Conservation (phyloP, 2,888 invertebrate genomes). For the Acutogordius australiensis region DNA sequence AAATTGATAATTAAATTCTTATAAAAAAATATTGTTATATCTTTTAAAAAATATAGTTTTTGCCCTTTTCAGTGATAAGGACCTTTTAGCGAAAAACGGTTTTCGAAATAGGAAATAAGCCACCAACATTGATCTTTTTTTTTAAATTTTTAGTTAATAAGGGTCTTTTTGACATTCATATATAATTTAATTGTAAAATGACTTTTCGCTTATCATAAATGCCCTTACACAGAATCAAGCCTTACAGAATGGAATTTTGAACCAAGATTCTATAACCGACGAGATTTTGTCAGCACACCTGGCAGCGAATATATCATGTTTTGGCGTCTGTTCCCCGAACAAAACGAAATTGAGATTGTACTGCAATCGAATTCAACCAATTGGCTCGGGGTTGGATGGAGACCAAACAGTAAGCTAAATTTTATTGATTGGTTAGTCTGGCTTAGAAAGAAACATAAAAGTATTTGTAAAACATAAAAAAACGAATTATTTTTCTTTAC, state of each 20-base stretch:
- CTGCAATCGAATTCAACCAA: constrained; percentile 18
- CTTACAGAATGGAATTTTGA: background rate
- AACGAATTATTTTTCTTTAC: too few relatives aligned
- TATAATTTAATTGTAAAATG: too few relatives aligned
- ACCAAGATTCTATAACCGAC: background rate
- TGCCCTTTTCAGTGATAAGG: too few relatives aligned
- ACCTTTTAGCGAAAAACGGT: background rate
- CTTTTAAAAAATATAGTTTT: too few relatives aligned
- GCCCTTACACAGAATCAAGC: too few relatives aligned
- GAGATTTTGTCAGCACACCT: background rate
- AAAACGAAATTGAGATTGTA: constrained; percentile 21
- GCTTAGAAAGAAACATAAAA: too few relatives aligned
- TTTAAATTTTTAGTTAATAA: background rate
- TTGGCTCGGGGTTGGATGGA: constrained; percentile 13
- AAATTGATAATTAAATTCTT: too few relatives aligned
- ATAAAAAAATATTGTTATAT: too few relatives aligned
- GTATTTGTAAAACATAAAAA: too few relatives aligned
- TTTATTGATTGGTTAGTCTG: too few relatives aligned
- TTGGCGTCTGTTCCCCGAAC: constrained; percentile 42
- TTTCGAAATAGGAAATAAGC: background rate
- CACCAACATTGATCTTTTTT: background rate
- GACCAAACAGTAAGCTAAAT: constrained; percentile 12
- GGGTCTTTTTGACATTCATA: too few relatives aligned
- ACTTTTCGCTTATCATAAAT: too few relatives aligned
- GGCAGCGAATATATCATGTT: constrained; percentile 38